Conservation (phyloP, 2,888 invertebrate species). For the Allophyes oxyacanthae region DNA sequence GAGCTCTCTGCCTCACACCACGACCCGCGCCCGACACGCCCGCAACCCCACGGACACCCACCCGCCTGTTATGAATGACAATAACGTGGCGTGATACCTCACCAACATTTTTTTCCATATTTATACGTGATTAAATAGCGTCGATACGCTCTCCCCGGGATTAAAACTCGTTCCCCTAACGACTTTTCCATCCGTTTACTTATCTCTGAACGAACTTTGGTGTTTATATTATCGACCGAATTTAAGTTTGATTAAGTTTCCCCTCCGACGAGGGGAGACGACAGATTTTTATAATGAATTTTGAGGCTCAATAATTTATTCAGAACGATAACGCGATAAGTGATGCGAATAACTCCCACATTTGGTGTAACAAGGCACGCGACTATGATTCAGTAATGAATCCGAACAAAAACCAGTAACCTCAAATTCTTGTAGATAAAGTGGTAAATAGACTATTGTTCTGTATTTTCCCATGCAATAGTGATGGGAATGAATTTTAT, state of each 20-base stretch:
- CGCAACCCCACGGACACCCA: constrained; percentile 53
- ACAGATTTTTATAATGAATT: constrained; percentile 55
- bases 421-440: constrained; percentile 46
- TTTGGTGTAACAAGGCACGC: constrained; percentile 34
- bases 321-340: constrained; percentile 25
- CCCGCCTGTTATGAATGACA: constrained; percentile 86
- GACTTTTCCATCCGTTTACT: constrained; percentile 80
- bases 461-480: constrained; percentile 33
- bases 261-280: constrained; percentile 65
- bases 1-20: constrained; percentile 59
- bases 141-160: constrained; percentile 75
- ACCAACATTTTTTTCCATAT: constrained; percentile 84
- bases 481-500: constrained; percentile 40
- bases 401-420: constrained; percentile 37
- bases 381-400: constrained; percentile 47
- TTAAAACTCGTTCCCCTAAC: constrained; percentile 81
- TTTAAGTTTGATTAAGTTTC: constrained; percentile 84
- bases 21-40: constrained; percentile 52
- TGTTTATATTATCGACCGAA: constrained; percentile 84
- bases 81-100: constrained; percentile 83
- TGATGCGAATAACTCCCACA: constrained; percentile 37
- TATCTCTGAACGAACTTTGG: constrained; percentile 80
- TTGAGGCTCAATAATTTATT: constrained; percentile 40
- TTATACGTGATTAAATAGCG: constrained; percentile 87
- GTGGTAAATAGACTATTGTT: constrained; percentile 44